Conservation (phyloP, 53 echinoderm and acorn worm genomes). For the Pentamera pediparva region DNA sequence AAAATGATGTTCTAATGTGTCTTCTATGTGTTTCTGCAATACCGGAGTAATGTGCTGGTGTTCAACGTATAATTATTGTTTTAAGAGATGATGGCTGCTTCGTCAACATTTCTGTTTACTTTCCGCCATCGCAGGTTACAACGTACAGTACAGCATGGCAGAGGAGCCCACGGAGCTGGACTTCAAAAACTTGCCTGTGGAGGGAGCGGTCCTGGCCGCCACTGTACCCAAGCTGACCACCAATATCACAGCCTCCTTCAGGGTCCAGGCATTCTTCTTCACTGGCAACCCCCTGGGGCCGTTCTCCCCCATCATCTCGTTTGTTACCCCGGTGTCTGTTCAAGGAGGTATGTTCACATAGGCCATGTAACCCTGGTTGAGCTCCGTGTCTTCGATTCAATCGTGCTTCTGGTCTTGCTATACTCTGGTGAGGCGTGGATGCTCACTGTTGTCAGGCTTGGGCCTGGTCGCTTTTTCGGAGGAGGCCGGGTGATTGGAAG, state of each 20-base stretch:
- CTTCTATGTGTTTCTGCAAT: no score
- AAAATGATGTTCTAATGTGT: no score
- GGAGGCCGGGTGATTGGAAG: no score
- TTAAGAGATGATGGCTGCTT: background rate
- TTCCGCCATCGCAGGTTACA: conserved; percentile 10
- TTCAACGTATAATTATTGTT: no score
- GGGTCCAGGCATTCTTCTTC: conserved; percentile 29
- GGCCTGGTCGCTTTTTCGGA: no score
- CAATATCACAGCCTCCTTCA: conserved; percentile 27
- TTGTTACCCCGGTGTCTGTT: conserved; percentile 10
- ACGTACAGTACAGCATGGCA: conserved; percentile 5
- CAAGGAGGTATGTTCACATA: conserved; percentile 3
- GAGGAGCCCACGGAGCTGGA: background rate
- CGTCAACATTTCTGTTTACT: background rate
- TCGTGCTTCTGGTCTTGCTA: no score
- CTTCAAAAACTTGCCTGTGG: background rate
- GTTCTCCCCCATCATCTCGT: conserved; percentile 11
- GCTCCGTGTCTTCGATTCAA: no score
- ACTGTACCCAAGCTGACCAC: conserved; percentile 18
- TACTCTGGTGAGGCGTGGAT: no score
- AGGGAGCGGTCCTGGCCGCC: background rate
- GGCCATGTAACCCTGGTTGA: background rate
- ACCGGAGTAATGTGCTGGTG: no score
- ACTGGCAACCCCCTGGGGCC: conserved; percentile 4
- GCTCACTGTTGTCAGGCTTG: no score